Conservation (phyloP, 2,113 vertebrate genomes). For the Quiscalus mexicanus region DNA sequence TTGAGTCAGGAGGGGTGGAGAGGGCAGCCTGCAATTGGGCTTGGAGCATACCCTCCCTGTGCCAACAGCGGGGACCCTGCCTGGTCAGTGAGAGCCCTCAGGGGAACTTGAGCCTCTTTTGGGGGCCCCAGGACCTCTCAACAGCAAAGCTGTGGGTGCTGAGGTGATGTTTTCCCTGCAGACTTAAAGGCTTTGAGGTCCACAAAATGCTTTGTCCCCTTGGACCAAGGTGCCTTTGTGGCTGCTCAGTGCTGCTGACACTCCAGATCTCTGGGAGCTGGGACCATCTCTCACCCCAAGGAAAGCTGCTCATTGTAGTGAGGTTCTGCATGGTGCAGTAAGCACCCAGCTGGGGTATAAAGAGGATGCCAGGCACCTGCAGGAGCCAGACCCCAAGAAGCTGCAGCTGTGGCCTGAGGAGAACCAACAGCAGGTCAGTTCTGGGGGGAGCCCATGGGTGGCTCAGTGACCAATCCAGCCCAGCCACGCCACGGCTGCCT, state of each 20-base stretch:
- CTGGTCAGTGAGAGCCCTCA: neutral
- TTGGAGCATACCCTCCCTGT: rapidly evolving
- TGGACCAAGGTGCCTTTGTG: rapidly evolving
- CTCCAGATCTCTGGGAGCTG: neutral
- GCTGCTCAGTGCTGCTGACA: neutral
- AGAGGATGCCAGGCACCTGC: neutral
- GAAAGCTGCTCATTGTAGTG: rapidly evolving
- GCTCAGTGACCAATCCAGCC: neutral
- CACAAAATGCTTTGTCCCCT: neutral
- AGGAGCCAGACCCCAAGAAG: neutral
- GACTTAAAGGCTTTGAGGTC: neutral
- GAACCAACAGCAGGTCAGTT: neutral
- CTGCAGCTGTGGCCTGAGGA: rapidly evolving
- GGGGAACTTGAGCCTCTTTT: neutral
- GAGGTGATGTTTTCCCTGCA: neutral
- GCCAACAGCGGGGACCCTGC: neutral
- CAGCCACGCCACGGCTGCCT: rapidly evolving
- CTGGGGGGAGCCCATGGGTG: rapidly evolving
- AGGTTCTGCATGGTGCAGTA: rapidly evolving
- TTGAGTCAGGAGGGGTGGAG: neutral
- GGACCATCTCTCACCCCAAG: neutral
- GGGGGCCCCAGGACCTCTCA: neutral
- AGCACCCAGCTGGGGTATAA: neutral
- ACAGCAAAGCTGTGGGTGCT: neutral
- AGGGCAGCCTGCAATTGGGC: neutral